phyloP scores from a whole-genome alignment of 2,797 vertebrate species.

The Halcyon smyrnensis region DNA sequence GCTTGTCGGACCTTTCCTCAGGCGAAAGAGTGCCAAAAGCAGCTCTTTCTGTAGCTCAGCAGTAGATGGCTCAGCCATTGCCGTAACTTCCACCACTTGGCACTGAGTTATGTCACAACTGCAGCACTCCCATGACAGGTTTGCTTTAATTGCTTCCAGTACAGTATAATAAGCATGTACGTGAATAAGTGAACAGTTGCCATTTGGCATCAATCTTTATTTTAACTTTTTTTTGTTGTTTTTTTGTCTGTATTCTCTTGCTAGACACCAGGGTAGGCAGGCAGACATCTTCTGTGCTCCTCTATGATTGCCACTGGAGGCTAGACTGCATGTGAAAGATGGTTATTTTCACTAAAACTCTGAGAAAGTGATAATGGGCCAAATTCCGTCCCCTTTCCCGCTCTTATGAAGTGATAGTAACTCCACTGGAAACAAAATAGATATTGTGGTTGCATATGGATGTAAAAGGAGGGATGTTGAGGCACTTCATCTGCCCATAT shows the following conservation, averaged over 20 bases:
- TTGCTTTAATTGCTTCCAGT: neutral
- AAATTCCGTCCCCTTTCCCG: neutral
- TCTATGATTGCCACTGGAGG: neutral
- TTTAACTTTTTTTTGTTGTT: neutral
- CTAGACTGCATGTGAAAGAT: neutral
- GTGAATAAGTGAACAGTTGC: neutral
- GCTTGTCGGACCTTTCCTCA: neutral
- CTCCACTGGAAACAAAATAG: neutral
- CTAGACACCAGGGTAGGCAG: neutral
- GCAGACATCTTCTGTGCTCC: neutral
- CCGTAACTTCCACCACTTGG: neutral
- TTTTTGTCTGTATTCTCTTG: neutral
- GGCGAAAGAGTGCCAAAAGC: neutral
- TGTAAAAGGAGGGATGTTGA: neutral
- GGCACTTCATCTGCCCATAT: neutral
- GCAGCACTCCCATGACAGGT: constrained; percentile 35
- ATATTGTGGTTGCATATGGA: neutral
- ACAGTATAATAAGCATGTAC: accelerated
- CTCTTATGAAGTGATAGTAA: neutral
- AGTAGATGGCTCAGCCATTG: neutral
- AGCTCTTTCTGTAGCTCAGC: constrained; percentile 52
- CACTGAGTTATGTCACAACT: neutral
- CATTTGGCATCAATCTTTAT: neutral
- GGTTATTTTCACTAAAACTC: neutral
- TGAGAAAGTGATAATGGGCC: neutral